Base-by-base conservation (phyloP, 2,113 vertebrate genomes). In the Furnarius figulus region DNA sequence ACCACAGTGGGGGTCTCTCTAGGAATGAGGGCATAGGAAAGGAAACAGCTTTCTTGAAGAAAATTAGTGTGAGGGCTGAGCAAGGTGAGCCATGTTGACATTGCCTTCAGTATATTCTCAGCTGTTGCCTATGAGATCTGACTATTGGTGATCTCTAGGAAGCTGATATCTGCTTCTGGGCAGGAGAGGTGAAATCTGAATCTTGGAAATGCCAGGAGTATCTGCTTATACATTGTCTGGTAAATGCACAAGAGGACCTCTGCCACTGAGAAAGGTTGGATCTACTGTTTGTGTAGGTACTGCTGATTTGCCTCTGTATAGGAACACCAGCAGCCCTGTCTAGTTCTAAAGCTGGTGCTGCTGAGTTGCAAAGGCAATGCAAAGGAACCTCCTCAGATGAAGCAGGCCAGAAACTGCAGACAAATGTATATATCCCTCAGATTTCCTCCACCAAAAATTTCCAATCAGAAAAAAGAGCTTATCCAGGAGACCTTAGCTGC, bases 21-120 rank as follows among this genome's bases (percentile, higher is more conserved):
- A 35, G 42, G 39, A 73, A 56, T 23, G 12, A 21, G 13, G 12
- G 2, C 20, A 19, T 72, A 42, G 76, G 50, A 76, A 83, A 11
- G 15, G n/a, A 72, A 84, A 49, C 6, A 80, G 33, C 33, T 68
- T 82, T 73, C 71, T 12, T 63, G 13, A 42, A 44, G 23, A 65
- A 74, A 49, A 14, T 14, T 47, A 39, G 12, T 3, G 9, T 79
- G 44, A 73, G 19, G 20, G 7, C 22, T 70, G 53, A 73, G 46
- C 25, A 17, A 83, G 10, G 5, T 65, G 47, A 14, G 11, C 47
- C 18, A 3, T 1, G 2, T 20, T 0, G 0, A 6, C 20, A 27
- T 95, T 31, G 1, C 19, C 44, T 82, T 76, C 18, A 23, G 22
- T 40, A 9, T 70, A 24, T 80, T 72, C 61, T 94, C 33, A 75